Conservation (phyloP, 2,888 invertebrate genomes). For the Pelosia muscerda region DNA sequence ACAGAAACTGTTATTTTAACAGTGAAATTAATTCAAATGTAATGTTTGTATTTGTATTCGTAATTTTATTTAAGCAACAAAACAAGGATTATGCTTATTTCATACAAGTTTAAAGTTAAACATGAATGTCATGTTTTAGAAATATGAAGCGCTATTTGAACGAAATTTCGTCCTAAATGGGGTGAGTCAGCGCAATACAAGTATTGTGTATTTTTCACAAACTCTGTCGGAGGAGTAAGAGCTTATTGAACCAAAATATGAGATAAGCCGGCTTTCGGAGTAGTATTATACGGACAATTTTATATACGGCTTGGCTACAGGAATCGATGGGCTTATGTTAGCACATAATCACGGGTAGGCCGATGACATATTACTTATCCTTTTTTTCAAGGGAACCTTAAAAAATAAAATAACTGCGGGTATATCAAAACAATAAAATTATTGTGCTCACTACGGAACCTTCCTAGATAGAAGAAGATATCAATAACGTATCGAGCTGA, state of each 20-base stretch:
- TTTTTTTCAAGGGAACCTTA: no score
- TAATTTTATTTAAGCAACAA: not conserved
- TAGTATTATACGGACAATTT: not conserved
- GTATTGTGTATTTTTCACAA: conserved; percentile 7
- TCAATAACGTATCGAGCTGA: conserved; percentile 5
- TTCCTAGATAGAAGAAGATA: conserved; percentile 4
- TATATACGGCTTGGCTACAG: not conserved
- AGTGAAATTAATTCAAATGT: conserved; percentile 52
- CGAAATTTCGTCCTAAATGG: not conserved
- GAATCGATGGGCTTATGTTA: not conserved
- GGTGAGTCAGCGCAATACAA: not conserved
- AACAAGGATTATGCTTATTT: conserved; percentile 2
- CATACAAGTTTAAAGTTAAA: not conserved
- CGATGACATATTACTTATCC: no score
- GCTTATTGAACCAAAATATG: conserved; percentile 1
- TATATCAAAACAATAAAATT: not conserved
- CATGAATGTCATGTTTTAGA: not conserved
- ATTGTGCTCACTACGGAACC: not conserved
- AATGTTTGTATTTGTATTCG: conserved; percentile 6
- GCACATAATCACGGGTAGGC: not conserved
- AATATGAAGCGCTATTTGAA: not conserved
- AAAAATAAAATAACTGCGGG: no score
- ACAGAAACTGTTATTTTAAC: conserved; percentile 51
- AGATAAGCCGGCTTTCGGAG: not conserved
- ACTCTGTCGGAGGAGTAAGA: not conserved